Conservation (phyloP, 2,113 vertebrate species). For the Ursus arctos region DNA sequence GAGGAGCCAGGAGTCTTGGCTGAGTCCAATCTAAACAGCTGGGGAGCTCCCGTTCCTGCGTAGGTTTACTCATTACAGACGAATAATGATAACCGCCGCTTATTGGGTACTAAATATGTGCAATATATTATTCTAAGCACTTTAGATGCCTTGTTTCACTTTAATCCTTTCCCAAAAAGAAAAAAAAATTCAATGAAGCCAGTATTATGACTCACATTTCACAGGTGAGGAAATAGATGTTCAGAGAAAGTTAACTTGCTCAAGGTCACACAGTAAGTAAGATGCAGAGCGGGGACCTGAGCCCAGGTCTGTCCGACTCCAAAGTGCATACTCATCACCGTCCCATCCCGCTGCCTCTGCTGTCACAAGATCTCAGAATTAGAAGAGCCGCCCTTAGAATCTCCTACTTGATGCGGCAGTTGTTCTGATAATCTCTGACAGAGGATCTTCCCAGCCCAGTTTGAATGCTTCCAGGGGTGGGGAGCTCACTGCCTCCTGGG, state of each 20-base stretch:
- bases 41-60: not conserved
- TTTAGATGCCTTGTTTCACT: not conserved
- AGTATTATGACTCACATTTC: not conserved
- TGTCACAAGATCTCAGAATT: not conserved
- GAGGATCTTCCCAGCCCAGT: not conserved
- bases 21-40: not conserved
- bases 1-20: not conserved
- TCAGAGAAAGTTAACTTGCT: constrained; percentile 18
- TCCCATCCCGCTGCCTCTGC: not conserved
- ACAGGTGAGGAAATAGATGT: not conserved
- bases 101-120: not conserved
- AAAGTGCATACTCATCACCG: not conserved
- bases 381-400: not conserved
- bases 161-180: not conserved
- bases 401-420: not conserved
- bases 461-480: not conserved
- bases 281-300: not conserved
- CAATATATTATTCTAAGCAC: not conserved
- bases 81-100: not conserved
- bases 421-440: not conserved
- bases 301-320: not conserved
- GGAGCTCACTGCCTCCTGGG: not conserved
- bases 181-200: not conserved
- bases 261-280: not conserved
- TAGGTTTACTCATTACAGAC: not conserved